Percentiles rank a stretch among this genome's conserved stretches.
These are phyloP conservation scores for Danio jaintianensis DNA, from an alignment of 2,797 vertebrate genomes.

Conservation along the genomic window DNA sequence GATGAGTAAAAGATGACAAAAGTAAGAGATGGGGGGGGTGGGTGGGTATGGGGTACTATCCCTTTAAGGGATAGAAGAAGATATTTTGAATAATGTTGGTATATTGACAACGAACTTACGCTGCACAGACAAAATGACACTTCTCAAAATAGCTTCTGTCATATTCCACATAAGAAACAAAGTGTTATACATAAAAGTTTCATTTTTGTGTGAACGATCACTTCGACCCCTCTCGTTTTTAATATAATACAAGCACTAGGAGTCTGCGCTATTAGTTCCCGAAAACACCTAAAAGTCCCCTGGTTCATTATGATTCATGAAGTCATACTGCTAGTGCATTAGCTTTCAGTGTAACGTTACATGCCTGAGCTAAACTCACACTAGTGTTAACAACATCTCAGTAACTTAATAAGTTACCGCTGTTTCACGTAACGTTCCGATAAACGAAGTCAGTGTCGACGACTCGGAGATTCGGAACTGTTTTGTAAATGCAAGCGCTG, in stretches of 20 bases:
- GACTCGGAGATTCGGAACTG: not conserved
- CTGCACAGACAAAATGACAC: not conserved
- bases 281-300: not conserved
- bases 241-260: not conserved
- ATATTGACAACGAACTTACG: not conserved
- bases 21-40: no score
- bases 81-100: not conserved
- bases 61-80: not conserved
- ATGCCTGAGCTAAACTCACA: not conserved
- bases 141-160: not conserved
- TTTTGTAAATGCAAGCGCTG: not conserved
- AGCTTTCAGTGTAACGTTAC: slow-evolving; percentile 1
- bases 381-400: not conserved
- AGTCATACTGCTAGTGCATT: not conserved
- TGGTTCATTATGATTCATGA: not conserved
- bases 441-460: not conserved
- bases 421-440: not conserved
- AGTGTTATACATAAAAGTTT: not conserved
- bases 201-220: not conserved
- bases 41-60: no score
- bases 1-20: no score
- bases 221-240: not conserved
- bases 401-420: not conserved
- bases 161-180: not conserved
- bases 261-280: not conserved